Percentiles rank a stretch among this genome's conserved stretches.
These are phyloP conservation scores for Philaethria dido DNA, from an alignment of 2,888 invertebrate species.

Conservation along the genomic window DNA sequence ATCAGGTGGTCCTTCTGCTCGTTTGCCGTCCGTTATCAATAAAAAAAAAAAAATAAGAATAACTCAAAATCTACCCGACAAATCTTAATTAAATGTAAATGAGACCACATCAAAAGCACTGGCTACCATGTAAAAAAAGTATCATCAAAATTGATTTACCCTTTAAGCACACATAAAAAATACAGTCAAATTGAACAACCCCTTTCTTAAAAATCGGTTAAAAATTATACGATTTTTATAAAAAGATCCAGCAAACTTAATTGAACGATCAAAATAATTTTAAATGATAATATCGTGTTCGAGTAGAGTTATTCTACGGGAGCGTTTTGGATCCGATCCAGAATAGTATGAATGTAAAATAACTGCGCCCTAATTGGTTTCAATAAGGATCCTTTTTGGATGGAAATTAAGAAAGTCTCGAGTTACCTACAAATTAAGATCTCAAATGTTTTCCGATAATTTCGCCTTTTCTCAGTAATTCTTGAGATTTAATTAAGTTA, in stretches of 20 bases:
- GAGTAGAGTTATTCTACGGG: conserved; percentile 31
- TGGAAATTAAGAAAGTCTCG: conserved; percentile 32
- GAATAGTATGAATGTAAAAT: conserved; percentile 25
- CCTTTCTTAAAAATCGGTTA: too few species aligned
- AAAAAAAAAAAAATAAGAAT: too few species aligned
- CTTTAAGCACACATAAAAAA: too few species aligned
- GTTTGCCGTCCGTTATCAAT: too few species aligned
- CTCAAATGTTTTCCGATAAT: conserved; percentile 41
- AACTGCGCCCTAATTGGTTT: conserved; percentile 50
- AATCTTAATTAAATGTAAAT: too few species aligned
- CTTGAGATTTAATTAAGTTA: background rate
- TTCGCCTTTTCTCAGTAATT: conserved; percentile 18
- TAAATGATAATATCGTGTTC: conserved; percentile 37
- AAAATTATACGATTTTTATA: background rate
- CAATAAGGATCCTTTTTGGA: conserved; percentile 38
- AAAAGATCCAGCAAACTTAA: too few species aligned
- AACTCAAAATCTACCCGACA: too few species aligned
- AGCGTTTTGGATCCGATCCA: conserved; percentile 38
- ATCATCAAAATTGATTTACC: too few species aligned
- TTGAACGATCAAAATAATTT: conserved; percentile 38
- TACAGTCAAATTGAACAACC: too few species aligned
- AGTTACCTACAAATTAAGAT: conserved; percentile 41
- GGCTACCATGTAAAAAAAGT: too few species aligned
- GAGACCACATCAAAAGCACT: too few species aligned
- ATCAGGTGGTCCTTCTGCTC: too few species aligned